phyloP scores from a whole-genome alignment of 2,113 vertebrate genomes.

The Chunga burmeisteri region DNA sequence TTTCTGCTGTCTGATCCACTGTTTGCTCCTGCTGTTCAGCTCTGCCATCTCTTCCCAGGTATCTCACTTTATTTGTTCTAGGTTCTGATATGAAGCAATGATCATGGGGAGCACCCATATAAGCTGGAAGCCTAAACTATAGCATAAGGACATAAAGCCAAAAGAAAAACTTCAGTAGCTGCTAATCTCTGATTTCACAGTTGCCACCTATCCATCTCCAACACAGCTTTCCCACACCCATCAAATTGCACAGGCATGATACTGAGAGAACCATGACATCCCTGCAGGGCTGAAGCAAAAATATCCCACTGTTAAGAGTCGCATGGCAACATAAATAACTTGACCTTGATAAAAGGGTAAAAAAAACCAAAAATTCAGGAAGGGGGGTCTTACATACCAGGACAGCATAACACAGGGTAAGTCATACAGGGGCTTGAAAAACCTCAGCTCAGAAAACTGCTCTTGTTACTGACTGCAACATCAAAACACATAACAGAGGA shows the following conservation, averaged over 20 bases:
- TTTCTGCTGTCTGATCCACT: neutral
- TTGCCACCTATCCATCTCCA: constrained; percentile 39
- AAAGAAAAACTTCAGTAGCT: neutral
- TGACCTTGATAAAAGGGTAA: constrained; percentile 23
- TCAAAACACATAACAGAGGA: neutral
- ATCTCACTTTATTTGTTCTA: constrained; percentile 18
- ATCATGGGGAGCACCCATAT: neutral
- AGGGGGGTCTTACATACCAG: neutral
- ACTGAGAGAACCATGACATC: constrained; percentile 32
- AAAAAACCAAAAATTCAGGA: constrained; percentile 8
- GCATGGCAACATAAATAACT: constrained; percentile 47
- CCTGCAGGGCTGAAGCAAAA: constrained; percentile 48
- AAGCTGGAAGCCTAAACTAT: neutral
- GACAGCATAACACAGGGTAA: neutral
- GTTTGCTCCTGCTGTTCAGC: neutral
- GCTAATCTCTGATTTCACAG: constrained; percentile 53
- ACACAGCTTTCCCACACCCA: constrained; percentile 39
- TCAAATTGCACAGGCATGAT: constrained; percentile 32
- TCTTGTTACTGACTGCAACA: neutral
- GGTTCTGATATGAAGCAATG: neutral
- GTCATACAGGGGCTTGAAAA: neutral
- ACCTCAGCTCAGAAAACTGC: neutral
- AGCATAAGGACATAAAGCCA: neutral
- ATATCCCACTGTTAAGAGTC: constrained; percentile 24
- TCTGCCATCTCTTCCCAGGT: neutral